A percentile compares a stretch with the other conserved stretches of the same genome.
Evolutionary conservation across 2,113 vertebrate genomes (phyloP).

Genomic region (Alaudala cheleensis): DNA sequence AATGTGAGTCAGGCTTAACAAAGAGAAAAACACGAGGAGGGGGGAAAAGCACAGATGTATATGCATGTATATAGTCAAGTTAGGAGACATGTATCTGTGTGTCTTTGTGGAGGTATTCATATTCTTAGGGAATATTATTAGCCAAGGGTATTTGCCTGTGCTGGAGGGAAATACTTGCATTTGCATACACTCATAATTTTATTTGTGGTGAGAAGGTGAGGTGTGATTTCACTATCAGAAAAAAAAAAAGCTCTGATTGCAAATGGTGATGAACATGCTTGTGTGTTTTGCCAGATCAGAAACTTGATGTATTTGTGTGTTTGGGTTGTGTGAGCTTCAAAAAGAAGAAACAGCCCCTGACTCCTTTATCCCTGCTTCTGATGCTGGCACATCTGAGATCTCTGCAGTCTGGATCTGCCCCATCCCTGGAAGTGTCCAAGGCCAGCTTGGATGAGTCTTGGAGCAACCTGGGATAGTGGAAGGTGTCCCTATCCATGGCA

Average conservation of each 20-base stretch:
- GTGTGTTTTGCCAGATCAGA: neutral
- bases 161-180: neutral
- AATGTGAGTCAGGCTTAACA: neutral
- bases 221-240: neutral
- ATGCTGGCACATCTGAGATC: accelerated
- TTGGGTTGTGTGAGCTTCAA: neutral
- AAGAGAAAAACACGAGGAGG: neutral
- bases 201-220: neutral
- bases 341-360: accelerated
- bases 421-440: neutral
- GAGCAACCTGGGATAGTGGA: neutral
- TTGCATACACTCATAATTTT: neutral
- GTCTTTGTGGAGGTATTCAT: neutral
- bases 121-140: neutral
- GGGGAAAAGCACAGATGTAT: accelerated
- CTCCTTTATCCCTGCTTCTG: accelerated
- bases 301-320: neutral
- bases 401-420: neutral
- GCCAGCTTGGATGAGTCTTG: accelerated
- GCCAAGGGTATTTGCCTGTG: neutral
- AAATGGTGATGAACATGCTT: accelerated
- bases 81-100: neutral
- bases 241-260: neutral
- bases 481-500: too few relatives aligned
- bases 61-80: neutral